These are phyloP conservation scores for Folsomia manolachei DNA, from an alignment of 2,888 invertebrate genomes.

Conservation along the genomic window DNA sequence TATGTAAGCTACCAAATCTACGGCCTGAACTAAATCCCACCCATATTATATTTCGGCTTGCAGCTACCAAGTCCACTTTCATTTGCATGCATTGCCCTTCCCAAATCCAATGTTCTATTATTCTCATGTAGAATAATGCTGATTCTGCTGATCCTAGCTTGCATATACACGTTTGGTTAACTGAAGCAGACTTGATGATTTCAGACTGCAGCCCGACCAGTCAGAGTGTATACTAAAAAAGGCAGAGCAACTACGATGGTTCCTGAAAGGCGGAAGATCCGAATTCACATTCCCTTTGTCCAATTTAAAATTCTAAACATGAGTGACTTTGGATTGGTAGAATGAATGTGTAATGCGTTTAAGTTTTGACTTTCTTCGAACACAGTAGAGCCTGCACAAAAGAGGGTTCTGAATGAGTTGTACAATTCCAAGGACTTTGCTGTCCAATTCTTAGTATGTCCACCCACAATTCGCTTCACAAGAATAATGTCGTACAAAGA, in stretches of 20 bases:
- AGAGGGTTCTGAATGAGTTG: too few relatives aligned
- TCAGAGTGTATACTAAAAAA: neutral
- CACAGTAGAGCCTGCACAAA: too few relatives aligned
- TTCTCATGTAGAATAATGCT: neutral
- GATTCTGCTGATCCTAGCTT: conserved; percentile 3
- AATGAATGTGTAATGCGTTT: conserved; percentile 34
- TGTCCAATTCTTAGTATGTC: too few relatives aligned
- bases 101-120: neutral
- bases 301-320: conserved; percentile 45
- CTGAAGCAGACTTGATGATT: neutral
- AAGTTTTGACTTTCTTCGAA: conserved; percentile 11
- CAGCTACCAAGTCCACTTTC: too few relatives aligned
- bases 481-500: too few relatives aligned
- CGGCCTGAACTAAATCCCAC: too few relatives aligned
- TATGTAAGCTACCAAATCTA: too few relatives aligned
- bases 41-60: too few relatives aligned
- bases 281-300: conserved; percentile 32
- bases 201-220: neutral
- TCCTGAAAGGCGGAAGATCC: conserved; percentile 7
- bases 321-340: conserved; percentile 36
- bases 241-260: neutral
- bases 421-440: neutral
- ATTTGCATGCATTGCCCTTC: neutral
- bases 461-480: too few relatives aligned
- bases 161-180: neutral